Evolutionary conservation across 53 echinoderm and acorn worm species (phyloP).

Genomic region (Holothuria leucospilota): DNA sequence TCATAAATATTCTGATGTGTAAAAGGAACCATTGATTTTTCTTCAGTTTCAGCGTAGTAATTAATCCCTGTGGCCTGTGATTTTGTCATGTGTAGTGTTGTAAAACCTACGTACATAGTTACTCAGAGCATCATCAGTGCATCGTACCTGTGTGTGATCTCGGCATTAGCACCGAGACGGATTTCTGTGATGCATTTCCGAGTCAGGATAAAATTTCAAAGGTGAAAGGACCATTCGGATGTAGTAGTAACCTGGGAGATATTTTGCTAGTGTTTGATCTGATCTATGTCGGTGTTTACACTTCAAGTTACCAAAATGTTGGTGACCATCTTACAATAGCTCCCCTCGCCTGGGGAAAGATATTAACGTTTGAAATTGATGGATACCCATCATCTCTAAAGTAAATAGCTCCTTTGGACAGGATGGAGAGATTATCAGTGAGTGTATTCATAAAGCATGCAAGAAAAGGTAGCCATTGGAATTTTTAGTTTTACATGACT

Average conservation of each 20-base stretch:
- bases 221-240: too few relatives aligned
- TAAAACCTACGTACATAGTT: neutral
- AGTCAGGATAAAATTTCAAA: too few relatives aligned
- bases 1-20: constrained; percentile 14
- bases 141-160: constrained; percentile 8
- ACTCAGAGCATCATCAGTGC: too few relatives aligned
- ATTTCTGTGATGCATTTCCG: too few relatives aligned
- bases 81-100: constrained; percentile 16
- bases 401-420: neutral
- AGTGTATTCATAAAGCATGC: too few relatives aligned
- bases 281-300: too few relatives aligned
- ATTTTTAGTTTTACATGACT: too few relatives aligned
- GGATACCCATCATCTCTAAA: neutral
- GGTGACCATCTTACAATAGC: constrained; percentile 7
- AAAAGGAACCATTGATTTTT: constrained; percentile 38
- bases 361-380: neutral
- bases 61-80: constrained; percentile 35
- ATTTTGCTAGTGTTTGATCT: too few relatives aligned
- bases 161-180: neutral
- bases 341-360: neutral
- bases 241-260: too few relatives aligned
- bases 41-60: neutral
- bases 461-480: too few relatives aligned
- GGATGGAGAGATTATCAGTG: too few relatives aligned
- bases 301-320: neutral